A percentile compares a stretch with the other conserved stretches of the same genome.
These are phyloP conservation scores for Stomatorhinus ivindoensis DNA, from an alignment of 2,113 vertebrate species.

Conservation along the genomic window DNA sequence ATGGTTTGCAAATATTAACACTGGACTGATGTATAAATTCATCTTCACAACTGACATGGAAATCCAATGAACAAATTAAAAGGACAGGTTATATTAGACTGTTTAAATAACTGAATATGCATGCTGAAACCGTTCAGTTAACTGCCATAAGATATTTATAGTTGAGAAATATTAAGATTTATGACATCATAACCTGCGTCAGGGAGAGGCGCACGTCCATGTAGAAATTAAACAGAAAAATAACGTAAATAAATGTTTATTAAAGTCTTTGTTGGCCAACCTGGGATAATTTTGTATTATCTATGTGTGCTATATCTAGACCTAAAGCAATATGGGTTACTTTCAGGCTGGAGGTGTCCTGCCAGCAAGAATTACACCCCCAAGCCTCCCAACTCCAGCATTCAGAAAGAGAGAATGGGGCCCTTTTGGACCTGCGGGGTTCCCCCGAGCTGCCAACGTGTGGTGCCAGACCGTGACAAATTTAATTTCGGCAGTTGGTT, in stretches of 20 bases:
- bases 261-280: neutral
- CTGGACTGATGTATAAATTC: neutral
- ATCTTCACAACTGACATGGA: neutral
- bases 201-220: neutral
- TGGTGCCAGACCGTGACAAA: neutral
- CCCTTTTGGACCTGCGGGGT: neutral
- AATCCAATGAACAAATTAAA: neutral
- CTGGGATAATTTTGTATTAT: neutral
- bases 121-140: neutral
- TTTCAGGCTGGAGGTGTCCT: neutral
- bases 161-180: neutral
- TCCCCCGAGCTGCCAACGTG: neutral
- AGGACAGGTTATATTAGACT: neutral
- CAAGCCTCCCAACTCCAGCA: neutral
- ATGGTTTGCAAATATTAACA: slow-evolving; percentile 7
- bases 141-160: neutral
- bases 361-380: neutral
- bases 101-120: neutral
- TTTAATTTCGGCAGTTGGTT: neutral
- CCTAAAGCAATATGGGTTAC: neutral
- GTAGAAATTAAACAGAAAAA: neutral
- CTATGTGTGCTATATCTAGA: neutral
- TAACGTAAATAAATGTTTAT: neutral
- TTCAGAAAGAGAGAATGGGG: neutral
- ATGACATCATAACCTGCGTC: neutral